Base-by-base conservation (phyloP, 2,113 vertebrate genomes). In the Cettia cetti region DNA sequence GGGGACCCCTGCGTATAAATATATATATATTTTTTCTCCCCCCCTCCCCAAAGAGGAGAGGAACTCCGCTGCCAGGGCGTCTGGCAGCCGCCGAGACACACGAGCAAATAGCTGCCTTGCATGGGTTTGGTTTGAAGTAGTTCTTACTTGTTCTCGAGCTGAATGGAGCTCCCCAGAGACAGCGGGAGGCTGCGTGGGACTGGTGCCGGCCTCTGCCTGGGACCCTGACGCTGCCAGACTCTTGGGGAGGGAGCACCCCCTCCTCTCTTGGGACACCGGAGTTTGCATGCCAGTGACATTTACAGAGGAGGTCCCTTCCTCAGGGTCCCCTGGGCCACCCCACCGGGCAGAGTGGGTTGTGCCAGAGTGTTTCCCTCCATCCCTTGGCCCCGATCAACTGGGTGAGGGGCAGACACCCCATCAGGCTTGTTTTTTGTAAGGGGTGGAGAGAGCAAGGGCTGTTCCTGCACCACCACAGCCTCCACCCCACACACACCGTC, bases 71-170 rank as follows among this genome's bases (percentile, higher is more conserved):
- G 96, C 89, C 94, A 71, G 53, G 31, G 76, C 6, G 1, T 75
- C 95, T 95, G 94, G 94, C 91, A 35, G 79, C 91, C 2, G 2
- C 79, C 3, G 17, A 85, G 90, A 96, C 94, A 96, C 91, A 60
- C 0, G 3, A 96, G 91, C 93, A 92, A 94, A 97, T 93, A 90
- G 95, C 96, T 96, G 64, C 92, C 95, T 97, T 97, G 76, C 97
- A 90, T 96, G 97, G 98, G 97, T 97, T 92, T 96, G 95, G 95
- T 96, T 97, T 96, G 91, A 93, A 96, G 95, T 96, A 96, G 95
- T 94, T 93, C 97, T 94, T 96, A 96, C 95, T 93, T 95, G 95
- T 95, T 68, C 91, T 94, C 28, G 53, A 96, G 96, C 96, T 96
- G 87, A 95, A 65, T 26, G 27, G 93, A 96, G 94, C 96, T 96